Conservation (phyloP, 2,797 vertebrate species). For the Melopsittacus undulatus region DNA sequence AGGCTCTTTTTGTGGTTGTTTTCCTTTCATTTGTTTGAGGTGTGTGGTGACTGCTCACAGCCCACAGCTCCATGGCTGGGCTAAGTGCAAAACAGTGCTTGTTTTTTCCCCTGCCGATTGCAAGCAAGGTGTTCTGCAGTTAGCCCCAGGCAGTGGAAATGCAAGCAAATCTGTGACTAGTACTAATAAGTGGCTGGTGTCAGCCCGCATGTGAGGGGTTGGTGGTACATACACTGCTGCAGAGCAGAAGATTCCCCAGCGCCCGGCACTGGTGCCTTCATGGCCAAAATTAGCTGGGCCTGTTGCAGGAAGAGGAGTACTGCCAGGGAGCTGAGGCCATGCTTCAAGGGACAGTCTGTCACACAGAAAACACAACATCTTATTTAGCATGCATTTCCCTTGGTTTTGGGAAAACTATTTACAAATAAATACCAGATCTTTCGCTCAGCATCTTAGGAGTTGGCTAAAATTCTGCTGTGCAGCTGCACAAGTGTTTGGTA, state of each 20-base stretch:
- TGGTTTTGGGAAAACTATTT: background rate
- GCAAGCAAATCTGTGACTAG: background rate
- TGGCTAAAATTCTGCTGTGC: background rate
- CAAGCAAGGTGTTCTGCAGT: background rate
- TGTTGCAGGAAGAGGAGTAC: background rate
- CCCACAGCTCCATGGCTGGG: background rate
- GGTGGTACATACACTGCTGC: rapidly evolving
- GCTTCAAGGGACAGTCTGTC: background rate
- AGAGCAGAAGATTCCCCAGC: background rate
- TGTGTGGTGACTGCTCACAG: background rate
- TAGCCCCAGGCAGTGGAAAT: background rate
- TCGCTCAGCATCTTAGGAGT: background rate
- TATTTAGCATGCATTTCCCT: background rate
- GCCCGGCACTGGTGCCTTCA: rapidly evolving
- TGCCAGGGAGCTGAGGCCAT: background rate
- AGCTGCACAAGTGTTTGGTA: background rate
- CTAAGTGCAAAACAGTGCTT: background rate
- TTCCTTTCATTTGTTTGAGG: background rate
- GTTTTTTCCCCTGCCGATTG: background rate
- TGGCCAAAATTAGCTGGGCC: background rate
- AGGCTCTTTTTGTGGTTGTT: background rate
- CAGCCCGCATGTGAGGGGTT: rapidly evolving
- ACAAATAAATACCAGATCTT: background rate
- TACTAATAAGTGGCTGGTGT: background rate
- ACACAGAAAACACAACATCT: background rate